Evolutionary conservation across 1,140 invertebrate species (phyloP).

Genomic region (Thalassaphorura encarpata): DNA sequence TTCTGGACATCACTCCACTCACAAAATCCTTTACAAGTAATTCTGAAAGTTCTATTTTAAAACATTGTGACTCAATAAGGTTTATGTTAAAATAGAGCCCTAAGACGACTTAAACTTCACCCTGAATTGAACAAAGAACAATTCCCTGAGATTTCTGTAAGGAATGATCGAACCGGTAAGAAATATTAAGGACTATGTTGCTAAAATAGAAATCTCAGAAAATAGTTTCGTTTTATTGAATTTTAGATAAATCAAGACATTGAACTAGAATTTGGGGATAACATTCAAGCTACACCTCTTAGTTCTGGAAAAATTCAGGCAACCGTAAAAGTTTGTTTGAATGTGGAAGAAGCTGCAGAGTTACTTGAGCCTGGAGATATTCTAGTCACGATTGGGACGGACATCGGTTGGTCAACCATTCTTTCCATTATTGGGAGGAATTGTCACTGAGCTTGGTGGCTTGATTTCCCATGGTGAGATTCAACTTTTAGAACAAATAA

Average conservation of each 20-base stretch:
- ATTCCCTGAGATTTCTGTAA: slow-evolving; percentile 52
- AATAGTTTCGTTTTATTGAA: neutral
- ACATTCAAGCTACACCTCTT: slow-evolving; percentile 56
- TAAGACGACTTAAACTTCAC: slow-evolving; percentile 48
- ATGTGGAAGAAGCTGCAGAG: slow-evolving; percentile 34
- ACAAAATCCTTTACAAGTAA: slow-evolving; percentile 45
- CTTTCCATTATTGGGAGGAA: slow-evolving; percentile 65
- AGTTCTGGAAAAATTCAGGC: slow-evolving; percentile 54
- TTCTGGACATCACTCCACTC: slow-evolving; percentile 24
- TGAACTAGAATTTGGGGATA: slow-evolving; percentile 15
- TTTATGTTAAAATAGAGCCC: slow-evolving; percentile 45
- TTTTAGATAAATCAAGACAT: no score
- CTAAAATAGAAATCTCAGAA: no score
- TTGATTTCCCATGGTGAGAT: slow-evolving; percentile 66
- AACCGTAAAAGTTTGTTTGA: slow-evolving; percentile 54
- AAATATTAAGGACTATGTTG: no score
- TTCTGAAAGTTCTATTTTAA: neutral
- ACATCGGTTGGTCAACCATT: slow-evolving; percentile 81
- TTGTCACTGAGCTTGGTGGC: slow-evolving; percentile 75
- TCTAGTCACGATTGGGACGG: slow-evolving; percentile 64
- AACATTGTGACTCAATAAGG: neutral
- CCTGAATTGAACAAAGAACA: slow-evolving; percentile 46
- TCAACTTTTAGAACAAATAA: neutral
- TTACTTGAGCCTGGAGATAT: slow-evolving; percentile 53
- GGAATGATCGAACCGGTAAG: slow-evolving; percentile 46